These are phyloP conservation scores for Tinamus major DNA, from an alignment of 2,797 vertebrate genomes.

Conservation along the genomic window DNA sequence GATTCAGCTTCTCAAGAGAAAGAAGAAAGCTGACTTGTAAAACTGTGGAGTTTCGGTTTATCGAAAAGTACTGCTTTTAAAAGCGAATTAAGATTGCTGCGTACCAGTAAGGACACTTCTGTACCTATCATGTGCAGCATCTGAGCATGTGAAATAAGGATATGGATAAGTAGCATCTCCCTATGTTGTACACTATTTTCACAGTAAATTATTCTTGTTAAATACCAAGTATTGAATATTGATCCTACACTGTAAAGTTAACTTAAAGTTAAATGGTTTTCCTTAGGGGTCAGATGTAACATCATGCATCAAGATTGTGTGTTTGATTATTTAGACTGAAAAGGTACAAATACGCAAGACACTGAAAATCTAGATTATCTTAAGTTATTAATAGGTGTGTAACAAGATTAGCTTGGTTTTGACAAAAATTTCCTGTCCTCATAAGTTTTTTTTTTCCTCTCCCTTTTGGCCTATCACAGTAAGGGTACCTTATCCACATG, in stretches of 20 bases:
- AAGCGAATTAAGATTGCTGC: background rate
- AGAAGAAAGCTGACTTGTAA: background rate
- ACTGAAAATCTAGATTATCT: background rate
- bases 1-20: background rate
- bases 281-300: background rate
- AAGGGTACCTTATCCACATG: background rate
- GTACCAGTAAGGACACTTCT: background rate
- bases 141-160: background rate
- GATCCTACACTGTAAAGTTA: background rate
- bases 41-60: background rate
- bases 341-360: background rate
- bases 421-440: background rate
- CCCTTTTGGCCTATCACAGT: background rate
- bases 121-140: background rate
- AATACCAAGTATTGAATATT: background rate
- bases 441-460: background rate
- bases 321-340: background rate
- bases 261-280: background rate
- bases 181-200: background rate
- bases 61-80: background rate
- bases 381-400: background rate
- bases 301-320: background rate
- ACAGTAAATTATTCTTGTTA: background rate
- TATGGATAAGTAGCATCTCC: background rate
- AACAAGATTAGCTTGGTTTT: background rate